Percentiles rank a stretch among this genome's conserved stretches.
phyloP scores from a whole-genome alignment of 2,113 vertebrate species.

The Oryzias celebensis region DNA sequence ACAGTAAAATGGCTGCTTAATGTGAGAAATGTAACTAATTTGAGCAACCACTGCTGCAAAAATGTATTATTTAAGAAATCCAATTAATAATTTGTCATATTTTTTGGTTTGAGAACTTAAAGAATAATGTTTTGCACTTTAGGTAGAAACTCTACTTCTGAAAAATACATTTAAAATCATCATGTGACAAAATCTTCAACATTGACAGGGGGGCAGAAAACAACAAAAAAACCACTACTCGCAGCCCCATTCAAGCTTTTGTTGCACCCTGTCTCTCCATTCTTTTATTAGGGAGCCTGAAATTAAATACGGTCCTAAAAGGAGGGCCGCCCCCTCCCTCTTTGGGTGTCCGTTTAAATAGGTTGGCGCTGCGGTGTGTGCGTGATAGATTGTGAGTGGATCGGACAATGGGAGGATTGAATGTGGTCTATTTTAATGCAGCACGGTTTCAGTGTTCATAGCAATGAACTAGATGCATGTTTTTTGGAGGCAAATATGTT shows the following conservation, averaged over 20 bases:
- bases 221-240: conserved; percentile 61
- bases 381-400: conserved; percentile 43
- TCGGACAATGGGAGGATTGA: conserved; percentile 69
- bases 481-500: background rate
- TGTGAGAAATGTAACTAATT: too few species aligned
- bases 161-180: too few species aligned
- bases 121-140: too few species aligned
- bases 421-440: conserved; percentile 71
- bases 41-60: too few species aligned
- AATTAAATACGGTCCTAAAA: conserved; percentile 70
- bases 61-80: too few species aligned
- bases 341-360: conserved; percentile 32
- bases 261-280: conserved; percentile 34
- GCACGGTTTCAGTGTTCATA: conserved; percentile 48
- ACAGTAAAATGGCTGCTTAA: too few species aligned
- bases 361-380: conserved; percentile 20
- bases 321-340: conserved; percentile 42
- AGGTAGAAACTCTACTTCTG: too few species aligned
- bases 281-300: conserved; percentile 60
- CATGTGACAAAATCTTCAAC: background rate
- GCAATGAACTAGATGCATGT: background rate
- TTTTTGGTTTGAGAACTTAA: too few species aligned
- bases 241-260: conserved; percentile 65
- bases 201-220: conserved; percentile 3
- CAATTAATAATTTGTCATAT: too few species aligned